Conservation (phyloP, 1,140 invertebrate genomes). For the Centruroides vittatus region DNA sequence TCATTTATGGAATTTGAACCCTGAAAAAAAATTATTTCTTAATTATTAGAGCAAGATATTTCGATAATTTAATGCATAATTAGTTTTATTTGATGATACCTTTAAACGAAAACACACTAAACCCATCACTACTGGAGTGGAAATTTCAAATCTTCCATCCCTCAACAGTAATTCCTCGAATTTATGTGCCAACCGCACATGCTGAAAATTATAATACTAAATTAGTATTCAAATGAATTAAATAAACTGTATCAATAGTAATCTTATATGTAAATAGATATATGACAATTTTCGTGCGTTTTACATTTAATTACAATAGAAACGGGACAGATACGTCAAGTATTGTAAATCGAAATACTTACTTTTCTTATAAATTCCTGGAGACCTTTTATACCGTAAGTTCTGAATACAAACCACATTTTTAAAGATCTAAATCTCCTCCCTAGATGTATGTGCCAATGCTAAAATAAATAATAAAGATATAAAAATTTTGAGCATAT, state of each 20-base stretch:
- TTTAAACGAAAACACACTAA: conserved; percentile 77
- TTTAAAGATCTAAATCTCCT: conserved; percentile 81
- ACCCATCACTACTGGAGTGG: conserved; percentile 53
- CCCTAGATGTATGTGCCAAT: conserved; percentile 88
- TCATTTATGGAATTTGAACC: conserved; percentile 57
- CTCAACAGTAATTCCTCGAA: conserved; percentile 52
- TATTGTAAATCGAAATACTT: background rate
- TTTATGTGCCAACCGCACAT: conserved; percentile 54
- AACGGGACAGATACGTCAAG: too few relatives aligned
- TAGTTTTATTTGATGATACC: conserved; percentile 27
- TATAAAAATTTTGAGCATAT: background rate
- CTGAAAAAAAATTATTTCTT: conserved; percentile 27
- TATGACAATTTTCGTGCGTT: too few relatives aligned
- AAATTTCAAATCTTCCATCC: conserved; percentile 65
- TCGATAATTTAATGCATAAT: background rate
- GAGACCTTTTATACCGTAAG: conserved; percentile 60
- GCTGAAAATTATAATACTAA: conserved; percentile 24
- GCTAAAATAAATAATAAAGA: conserved; percentile 35
- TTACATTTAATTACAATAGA: too few relatives aligned
- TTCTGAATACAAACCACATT: conserved; percentile 81
- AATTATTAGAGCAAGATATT: background rate
- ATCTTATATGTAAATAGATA: too few relatives aligned
- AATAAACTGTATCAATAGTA: too few relatives aligned
- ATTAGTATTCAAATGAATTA: too few relatives aligned
- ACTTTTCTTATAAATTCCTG: conserved; percentile 58